Base-by-base conservation (phyloP, 2,113 vertebrate species). In the Ictalurus furcatus region DNA sequence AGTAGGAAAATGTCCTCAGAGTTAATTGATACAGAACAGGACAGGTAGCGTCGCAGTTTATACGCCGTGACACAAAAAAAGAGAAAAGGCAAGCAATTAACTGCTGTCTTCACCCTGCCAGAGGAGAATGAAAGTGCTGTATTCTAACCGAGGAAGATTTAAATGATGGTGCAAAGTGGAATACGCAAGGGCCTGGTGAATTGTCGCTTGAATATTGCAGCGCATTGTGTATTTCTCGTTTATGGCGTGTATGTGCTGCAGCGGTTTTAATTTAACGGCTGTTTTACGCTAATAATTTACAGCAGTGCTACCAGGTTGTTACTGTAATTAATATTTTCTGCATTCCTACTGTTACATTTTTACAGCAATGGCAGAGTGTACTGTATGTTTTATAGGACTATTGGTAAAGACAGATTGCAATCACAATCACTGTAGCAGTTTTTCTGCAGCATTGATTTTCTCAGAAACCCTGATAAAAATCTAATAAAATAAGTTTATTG, bases 31-130 rank as follows among this genome's bases (percentile, higher is more conserved):
- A 92, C 84, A 85, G 79, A 87, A 91, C 89, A 88, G 71, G 88
- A 90, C 90, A 85, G 84, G 63, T 79, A 8, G 90, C 44, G 89
- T 92, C 89, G 90, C 90, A 90, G 91, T 90, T 93, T 87, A 88
- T 92, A 92, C 87, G 90, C 93, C 86, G 44, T 34, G 56, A 85
- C 76, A 76, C 44, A 48, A 6, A 48, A 84, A 78, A 92, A 84
- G 78, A 78, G 9, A 54, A 52, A 81, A 89, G 84, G 90, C 90
- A 94, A 87, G 89, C 91, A 93, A 95, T 95, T 94, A 95, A 92
- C 83, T 91, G 80, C 91, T 91, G 92, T 93, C 93, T 93, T 85
- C 59, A 80, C 65, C 44, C 23, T 84, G 88, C 79, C 85, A 85
- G 83, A 88, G 84, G 91, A 92, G 92, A 94, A 90, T 90, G 48